A percentile compares a stretch with the other conserved stretches of the same genome.
These are phyloP conservation scores for Nymphalis urticae DNA, from an alignment of 2,888 invertebrate species.

Conservation along the genomic window DNA sequence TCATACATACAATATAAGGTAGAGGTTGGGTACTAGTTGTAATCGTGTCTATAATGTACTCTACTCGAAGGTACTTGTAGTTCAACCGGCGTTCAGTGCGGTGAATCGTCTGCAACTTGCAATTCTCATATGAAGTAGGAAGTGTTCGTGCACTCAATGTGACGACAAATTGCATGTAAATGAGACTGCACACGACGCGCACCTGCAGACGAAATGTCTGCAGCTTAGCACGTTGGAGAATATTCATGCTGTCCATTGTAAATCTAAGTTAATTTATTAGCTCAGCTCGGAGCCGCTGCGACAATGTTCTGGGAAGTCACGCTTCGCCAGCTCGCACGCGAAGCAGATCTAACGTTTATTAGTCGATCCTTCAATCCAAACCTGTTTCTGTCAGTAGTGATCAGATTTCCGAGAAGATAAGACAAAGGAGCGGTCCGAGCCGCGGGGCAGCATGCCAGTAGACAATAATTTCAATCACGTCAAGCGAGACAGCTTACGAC, in stretches of 20 bases:
- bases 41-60: too few relatives aligned
- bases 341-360: slow-evolving; percentile 6
- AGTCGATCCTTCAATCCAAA: slow-evolving; percentile 3
- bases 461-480: slow-evolving; percentile 32
- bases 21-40: too few relatives aligned
- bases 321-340: background rate
- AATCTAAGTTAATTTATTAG: slow-evolving; percentile 12
- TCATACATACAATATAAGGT: too few relatives aligned
- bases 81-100: background rate
- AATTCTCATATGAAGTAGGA: background rate
- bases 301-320: slow-evolving; percentile 5
- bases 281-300: background rate
- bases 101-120: slow-evolving; percentile 6
- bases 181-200: slow-evolving; percentile 22
- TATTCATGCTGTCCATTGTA: slow-evolving; percentile 5
- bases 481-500: slow-evolving; percentile 30
- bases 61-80: too few relatives aligned
- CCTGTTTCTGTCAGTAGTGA: slow-evolving; percentile 17
- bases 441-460: background rate
- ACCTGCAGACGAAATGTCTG: slow-evolving; percentile 13
- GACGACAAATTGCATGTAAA: slow-evolving; percentile 31
- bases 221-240: background rate
- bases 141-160: slow-evolving; percentile 18
- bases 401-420: slow-evolving; percentile 30
- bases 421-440: slow-evolving; percentile 4